Evolutionary conservation across 2,888 invertebrate species (phyloP).

Genomic region (Pinctada fucata): DNA sequence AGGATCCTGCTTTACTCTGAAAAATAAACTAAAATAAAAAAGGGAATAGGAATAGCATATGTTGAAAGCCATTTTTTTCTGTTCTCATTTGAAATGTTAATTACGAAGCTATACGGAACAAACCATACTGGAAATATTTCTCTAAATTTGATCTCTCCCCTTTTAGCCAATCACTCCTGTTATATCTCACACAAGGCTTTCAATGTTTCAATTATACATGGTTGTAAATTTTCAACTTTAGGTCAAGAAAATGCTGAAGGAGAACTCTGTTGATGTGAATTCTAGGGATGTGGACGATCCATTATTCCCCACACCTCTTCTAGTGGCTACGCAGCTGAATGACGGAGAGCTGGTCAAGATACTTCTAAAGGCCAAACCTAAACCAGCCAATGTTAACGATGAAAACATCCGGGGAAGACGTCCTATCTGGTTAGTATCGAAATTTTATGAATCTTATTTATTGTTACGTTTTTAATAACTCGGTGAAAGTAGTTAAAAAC

Average conservation of each 20-base stretch:
- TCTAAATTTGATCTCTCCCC: no score
- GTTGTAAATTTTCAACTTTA: background rate
- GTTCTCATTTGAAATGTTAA: no score
- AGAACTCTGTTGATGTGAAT: slow-evolving; percentile 55
- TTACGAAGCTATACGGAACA: no score
- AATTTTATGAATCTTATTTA: background rate
- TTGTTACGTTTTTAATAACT: background rate
- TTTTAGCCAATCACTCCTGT: no score
- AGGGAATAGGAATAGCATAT: no score
- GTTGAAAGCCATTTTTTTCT: no score
- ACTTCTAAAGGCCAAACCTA: slow-evolving; percentile 60
- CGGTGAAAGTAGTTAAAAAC: background rate
- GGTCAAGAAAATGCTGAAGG: slow-evolving; percentile 53
- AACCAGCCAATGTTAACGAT: slow-evolving; percentile 64
- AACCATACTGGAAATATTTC: no score
- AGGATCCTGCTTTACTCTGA: no score
- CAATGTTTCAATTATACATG: no score
- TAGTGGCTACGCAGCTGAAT: slow-evolving; percentile 61
- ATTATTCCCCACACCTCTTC: slow-evolving; percentile 58
- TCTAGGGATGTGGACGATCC: slow-evolving; percentile 57
- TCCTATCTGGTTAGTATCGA: slow-evolving; percentile 65
- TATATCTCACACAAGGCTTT: no score
- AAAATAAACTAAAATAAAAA: no score
- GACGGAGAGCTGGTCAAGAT: slow-evolving; percentile 61
- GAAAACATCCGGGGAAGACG: slow-evolving; percentile 60